A percentile compares a stretch with the other conserved stretches of the same genome.
Evolutionary conservation across 2,888 invertebrate species (phyloP).

Genomic region (Polydrusus cervinus): DNA sequence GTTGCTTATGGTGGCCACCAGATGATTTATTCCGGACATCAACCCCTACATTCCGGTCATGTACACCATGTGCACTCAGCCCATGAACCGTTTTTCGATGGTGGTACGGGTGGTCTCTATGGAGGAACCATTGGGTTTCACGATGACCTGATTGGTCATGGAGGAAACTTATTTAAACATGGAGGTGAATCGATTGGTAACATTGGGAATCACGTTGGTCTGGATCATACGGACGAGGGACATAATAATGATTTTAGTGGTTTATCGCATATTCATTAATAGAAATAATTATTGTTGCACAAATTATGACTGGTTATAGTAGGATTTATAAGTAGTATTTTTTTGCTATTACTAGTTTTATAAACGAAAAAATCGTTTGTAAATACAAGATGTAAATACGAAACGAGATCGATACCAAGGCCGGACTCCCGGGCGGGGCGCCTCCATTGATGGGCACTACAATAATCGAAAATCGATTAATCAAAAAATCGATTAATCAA

Average conservation of each 20-base stretch:
- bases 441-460: too few relatives aligned
- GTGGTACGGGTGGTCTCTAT: not conserved
- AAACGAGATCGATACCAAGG: too few relatives aligned
- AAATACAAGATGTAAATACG: too few relatives aligned
- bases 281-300: not conserved
- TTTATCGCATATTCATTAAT: not conserved
- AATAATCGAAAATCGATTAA: too few relatives aligned
- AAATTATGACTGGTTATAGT: not conserved
- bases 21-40: not conserved
- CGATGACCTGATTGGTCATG: not conserved
- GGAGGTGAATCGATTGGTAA: not conserved
- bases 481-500: too few relatives aligned
- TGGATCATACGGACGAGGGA: not conserved
- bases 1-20: constrained; percentile 16
- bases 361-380: too few relatives aligned
- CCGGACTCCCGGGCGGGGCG: too few relatives aligned
- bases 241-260: not conserved
- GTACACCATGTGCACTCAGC: not conserved
- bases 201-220: not conserved
- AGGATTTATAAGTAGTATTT: too few relatives aligned
- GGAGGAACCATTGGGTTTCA: constrained; percentile 11
- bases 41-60: constrained; percentile 28
- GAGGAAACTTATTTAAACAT: constrained; percentile 10
- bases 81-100: not conserved
- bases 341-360: too few relatives aligned